Conservation (phyloP, 1,140 invertebrate species). For the Papilio xuthus region DNA sequence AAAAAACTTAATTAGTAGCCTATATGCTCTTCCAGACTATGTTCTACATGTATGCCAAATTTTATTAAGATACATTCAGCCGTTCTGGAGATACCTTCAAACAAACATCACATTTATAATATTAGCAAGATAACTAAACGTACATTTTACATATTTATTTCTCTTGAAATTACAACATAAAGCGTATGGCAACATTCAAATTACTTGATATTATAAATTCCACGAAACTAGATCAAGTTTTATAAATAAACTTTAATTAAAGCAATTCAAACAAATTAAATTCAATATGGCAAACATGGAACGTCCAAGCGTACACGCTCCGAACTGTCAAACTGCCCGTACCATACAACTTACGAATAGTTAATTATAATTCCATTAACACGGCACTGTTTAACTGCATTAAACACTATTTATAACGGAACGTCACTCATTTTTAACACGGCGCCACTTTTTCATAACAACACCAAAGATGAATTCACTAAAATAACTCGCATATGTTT, state of each 20-base stretch:
- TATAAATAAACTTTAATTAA: slow-evolving; percentile 17
- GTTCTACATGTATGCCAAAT: too few relatives aligned
- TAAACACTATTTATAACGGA: slow-evolving; percentile 60
- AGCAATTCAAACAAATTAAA: slow-evolving; percentile 23
- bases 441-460: slow-evolving; percentile 78
- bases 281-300: slow-evolving; percentile 6
- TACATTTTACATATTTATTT: too few relatives aligned
- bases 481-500: slow-evolving; percentile 77
- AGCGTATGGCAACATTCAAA: background rate
- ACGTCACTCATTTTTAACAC: slow-evolving; percentile 66
- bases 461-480: slow-evolving; percentile 74
- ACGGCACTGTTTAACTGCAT: slow-evolving; percentile 41
- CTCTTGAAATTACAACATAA: background rate
- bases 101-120: too few relatives aligned
- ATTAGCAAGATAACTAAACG: too few relatives aligned
- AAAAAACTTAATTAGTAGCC: too few relatives aligned
- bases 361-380: slow-evolving; percentile 29
- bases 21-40: too few relatives aligned
- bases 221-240: slow-evolving; percentile 8
- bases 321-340: background rate
- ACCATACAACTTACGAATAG: background rate
- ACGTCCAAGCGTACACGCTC: background rate
- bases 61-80: too few relatives aligned
- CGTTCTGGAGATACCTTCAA: too few relatives aligned
- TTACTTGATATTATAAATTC: background rate